Percentiles rank a stretch among this genome's conserved stretches.
Evolutionary conservation across 2,888 invertebrate genomes (phyloP).

Genomic region (Aporophyla lueneburgensis): DNA sequence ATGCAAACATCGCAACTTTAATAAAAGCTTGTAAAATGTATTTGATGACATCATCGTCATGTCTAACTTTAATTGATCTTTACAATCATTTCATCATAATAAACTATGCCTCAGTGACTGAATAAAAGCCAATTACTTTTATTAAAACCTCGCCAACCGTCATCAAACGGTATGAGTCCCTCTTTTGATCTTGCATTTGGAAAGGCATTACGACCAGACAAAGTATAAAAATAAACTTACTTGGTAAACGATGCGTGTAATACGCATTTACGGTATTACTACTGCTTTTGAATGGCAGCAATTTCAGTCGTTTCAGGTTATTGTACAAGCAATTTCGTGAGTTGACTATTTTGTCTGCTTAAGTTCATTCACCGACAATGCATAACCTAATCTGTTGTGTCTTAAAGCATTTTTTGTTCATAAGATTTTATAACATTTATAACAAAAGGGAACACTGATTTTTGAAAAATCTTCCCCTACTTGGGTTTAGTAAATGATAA

Average conservation of each 20-base stretch:
- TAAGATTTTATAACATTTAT: too few species aligned
- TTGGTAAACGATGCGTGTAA: neutral
- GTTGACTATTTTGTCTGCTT: neutral
- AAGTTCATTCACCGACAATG: too few species aligned
- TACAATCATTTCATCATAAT: neutral
- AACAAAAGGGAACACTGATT: too few species aligned
- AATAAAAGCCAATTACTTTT: neutral
- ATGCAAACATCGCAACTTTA: too few species aligned
- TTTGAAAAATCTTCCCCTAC: too few species aligned
- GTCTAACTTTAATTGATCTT: neutral
- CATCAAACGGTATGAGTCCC: neutral
- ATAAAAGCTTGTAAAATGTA: too few species aligned
- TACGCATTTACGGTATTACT: neutral
- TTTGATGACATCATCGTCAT: neutral
- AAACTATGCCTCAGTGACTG: neutral
- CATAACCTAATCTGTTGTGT: neutral
- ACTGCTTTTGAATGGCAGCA: neutral
- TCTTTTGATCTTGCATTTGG: constrained; percentile 1
- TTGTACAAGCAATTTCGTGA: neutral
- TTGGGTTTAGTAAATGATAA: too few species aligned
- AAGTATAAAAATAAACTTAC: neutral
- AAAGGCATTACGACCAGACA: neutral
- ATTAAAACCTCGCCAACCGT: neutral
- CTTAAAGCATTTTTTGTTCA: too few species aligned
- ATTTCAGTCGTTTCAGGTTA: neutral